Evolutionary conservation across 92 coral and sea anemone species (phyloP), one percentile per base, ranked within the genome.

Genomic region (Virgularia gustaviana): DNA sequence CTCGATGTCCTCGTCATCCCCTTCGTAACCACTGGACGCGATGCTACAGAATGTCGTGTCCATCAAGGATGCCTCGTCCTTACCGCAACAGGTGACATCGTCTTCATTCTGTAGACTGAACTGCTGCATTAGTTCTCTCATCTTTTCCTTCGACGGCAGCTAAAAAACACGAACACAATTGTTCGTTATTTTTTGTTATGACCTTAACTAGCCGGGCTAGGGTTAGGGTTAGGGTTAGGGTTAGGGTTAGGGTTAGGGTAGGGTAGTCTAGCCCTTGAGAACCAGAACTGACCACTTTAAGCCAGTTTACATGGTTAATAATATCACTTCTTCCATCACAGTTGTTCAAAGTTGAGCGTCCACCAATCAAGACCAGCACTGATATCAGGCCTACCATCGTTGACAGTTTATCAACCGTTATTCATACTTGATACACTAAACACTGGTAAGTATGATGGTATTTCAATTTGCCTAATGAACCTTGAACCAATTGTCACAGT

Each of bases 11-110:
- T 94, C 99, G 75, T 84, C 84, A 36, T 94, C 99, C 27, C 99
- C 99, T 2, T 94, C 99, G 55, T 94, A 94, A 60, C 96, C 99
- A 35, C 96, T 87, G 59, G 90, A 96, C 1, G 96, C 85, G 42
- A 86, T 55, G 37, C 88, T 73, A 41, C 96, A 54, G 10, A 83
- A 65, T 36, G 88, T 63, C 42, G 75, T 68, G 57, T 84, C 79
- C 54, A 86, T 79, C 65, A 71, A 60, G 20, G 79, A 79, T 37
- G 72, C 76, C 16, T 30, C 84, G 19, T 38, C 63, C 54, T 44
- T 61, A 15, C 59, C 68, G 22, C 62, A 61, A 39, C 27, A 57
- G 16, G 53, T 65, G n/a, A n/a, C n/a, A n/a, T n/a, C n/a, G n/a
- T n/a, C n/a, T 33, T 27, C 63, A 61, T 18, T 62, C 81, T 39